These are phyloP conservation scores for Leptinotarsa haldemani DNA, from an alignment of 2,888 invertebrate species.

Conservation along the genomic window DNA sequence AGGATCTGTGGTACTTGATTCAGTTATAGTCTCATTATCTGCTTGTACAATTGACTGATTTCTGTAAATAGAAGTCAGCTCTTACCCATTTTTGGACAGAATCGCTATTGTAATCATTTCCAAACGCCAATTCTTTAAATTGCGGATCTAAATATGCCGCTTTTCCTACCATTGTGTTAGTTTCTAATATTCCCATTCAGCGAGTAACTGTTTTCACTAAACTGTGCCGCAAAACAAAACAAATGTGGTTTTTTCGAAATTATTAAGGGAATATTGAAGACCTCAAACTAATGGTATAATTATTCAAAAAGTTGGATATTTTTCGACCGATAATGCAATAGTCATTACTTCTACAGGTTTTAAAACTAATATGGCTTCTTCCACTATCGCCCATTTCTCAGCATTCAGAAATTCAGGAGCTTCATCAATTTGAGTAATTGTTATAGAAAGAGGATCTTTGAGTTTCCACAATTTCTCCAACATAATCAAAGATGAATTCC, in stretches of 20 bases:
- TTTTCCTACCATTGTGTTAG: too few relatives aligned
- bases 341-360: conserved; percentile 47
- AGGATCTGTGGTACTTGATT: too few relatives aligned
- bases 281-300: conserved; percentile 47
- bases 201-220: background rate
- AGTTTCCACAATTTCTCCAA: conserved; percentile 12
- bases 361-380: conserved; percentile 45
- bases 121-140: too few relatives aligned
- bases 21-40: too few relatives aligned
- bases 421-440: conserved; percentile 3
- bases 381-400: conserved; percentile 47
- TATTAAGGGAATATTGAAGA: conserved; percentile 38
- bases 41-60: too few relatives aligned
- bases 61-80: too few relatives aligned
- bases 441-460: conserved; percentile 25
- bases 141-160: too few relatives aligned
- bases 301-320: conserved; percentile 49
- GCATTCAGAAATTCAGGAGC: conserved; percentile 29
- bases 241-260: conserved; percentile 23
- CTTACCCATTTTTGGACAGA: too few relatives aligned
- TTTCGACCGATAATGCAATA: conserved; percentile 42
- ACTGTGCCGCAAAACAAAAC: background rate
- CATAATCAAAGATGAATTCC: conserved; percentile 23
- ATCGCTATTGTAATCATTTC: too few relatives aligned
- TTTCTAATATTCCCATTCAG: too few relatives aligned